phyloP scores from a whole-genome alignment of 2,797 vertebrate genomes.

The Silurus aristotelis region DNA sequence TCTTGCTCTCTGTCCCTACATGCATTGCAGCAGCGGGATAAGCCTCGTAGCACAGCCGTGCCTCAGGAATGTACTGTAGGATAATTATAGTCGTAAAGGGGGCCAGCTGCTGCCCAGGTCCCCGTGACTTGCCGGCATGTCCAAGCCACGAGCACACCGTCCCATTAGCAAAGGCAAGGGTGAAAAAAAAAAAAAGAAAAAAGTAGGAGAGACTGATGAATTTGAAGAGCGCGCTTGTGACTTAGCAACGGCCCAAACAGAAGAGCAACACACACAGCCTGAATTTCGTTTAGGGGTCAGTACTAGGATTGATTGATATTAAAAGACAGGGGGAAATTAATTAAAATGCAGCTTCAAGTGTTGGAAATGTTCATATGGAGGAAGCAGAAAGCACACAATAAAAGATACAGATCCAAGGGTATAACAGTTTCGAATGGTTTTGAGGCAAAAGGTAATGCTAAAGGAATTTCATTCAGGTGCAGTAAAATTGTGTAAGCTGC shows the following conservation, averaged over 20 bases:
- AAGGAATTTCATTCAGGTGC: neutral
- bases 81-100: slow-evolving; percentile 72
- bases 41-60: slow-evolving; percentile 36
- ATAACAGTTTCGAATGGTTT: neutral
- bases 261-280: slow-evolving; percentile 56
- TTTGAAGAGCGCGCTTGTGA: slow-evolving; percentile 53
- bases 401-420: too few species aligned
- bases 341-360: neutral
- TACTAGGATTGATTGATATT: neutral
- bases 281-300: slow-evolving; percentile 15
- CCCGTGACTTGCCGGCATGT: slow-evolving; percentile 48
- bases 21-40: slow-evolving; percentile 50
- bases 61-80: slow-evolving; percentile 56
- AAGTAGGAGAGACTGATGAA: slow-evolving; percentile 48
- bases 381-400: neutral
- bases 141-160: neutral
- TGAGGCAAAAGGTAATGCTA: neutral
- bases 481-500: neutral
- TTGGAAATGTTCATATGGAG: neutral
- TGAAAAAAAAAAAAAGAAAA: slow-evolving; percentile 42
- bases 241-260: slow-evolving; percentile 73
- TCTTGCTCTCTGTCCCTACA: slow-evolving; percentile 48
- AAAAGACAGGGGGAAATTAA: neutral
- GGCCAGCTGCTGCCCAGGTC: slow-evolving; percentile 67
- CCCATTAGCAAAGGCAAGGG: neutral